Conservation (phyloP, 2,888 invertebrate genomes). For the Macropis europaea region DNA sequence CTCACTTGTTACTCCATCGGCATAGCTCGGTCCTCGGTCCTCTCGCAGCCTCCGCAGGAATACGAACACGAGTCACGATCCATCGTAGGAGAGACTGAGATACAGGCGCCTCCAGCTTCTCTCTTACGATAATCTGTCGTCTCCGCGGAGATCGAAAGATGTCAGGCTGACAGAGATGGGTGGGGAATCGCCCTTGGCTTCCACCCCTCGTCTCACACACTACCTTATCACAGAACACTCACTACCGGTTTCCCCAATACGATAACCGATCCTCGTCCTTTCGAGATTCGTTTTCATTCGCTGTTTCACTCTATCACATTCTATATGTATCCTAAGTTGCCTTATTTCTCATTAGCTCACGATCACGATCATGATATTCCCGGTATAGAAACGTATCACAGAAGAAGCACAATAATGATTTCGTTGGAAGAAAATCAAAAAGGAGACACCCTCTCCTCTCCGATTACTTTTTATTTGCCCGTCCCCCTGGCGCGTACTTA, state of each 20-base stretch:
- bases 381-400: conserved; percentile 53
- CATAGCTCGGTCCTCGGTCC: conserved; percentile 70
- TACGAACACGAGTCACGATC: conserved; percentile 70
- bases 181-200: conserved; percentile 29
- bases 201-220: conserved; percentile 32
- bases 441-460: conserved; percentile 48
- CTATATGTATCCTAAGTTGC: neutral
- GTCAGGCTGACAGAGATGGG: conserved; percentile 13
- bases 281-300: conserved; percentile 37
- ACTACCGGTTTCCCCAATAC: conserved; percentile 31
- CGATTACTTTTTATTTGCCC: conserved; percentile 49
- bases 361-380: conserved; percentile 16
- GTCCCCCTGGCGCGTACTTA: conserved; percentile 54
- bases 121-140: conserved; percentile 37
- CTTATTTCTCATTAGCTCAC: neutral
- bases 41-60: conserved; percentile 74
- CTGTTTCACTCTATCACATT: conserved; percentile 22
- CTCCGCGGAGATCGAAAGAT: conserved; percentile 17
- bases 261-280: conserved; percentile 41
- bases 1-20: conserved; percentile 79
- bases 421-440: conserved; percentile 38
- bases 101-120: conserved; percentile 51
- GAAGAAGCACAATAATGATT: conserved; percentile 32
- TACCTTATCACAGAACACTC: conserved; percentile 56
- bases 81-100: conserved; percentile 65